Percentiles rank a stretch among this genome's conserved stretches.
phyloP scores from a whole-genome alignment of 2,888 invertebrate species.

The Spilosoma lubricipeda region DNA sequence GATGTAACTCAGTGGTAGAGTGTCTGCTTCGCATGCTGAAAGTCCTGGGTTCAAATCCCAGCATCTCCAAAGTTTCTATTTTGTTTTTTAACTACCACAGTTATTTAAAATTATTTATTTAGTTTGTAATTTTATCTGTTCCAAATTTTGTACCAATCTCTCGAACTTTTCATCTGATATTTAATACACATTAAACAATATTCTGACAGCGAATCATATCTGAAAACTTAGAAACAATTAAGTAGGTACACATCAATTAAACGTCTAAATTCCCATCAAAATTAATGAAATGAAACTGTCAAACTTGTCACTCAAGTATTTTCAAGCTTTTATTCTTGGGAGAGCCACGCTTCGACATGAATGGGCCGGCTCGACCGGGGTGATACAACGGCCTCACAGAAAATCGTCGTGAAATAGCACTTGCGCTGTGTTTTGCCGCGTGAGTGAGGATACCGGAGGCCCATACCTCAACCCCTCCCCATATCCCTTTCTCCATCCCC shows the following conservation, averaged over 20 bases:
- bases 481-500: too few relatives aligned
- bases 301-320: slow-evolving; percentile 58
- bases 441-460: too few relatives aligned
- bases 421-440: too few relatives aligned
- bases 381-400: too few relatives aligned
- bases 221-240: slow-evolving; percentile 9
- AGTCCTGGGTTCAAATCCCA: slow-evolving; percentile 89
- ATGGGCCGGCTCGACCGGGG: too few relatives aligned
- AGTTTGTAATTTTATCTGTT: not conserved
- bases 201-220: not conserved
- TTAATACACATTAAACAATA: not conserved
- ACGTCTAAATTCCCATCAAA: slow-evolving; percentile 30
- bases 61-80: slow-evolving; percentile 79
- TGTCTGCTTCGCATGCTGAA: slow-evolving; percentile 89
- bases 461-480: too few relatives aligned
- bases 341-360: too few relatives aligned
- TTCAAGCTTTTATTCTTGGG: too few relatives aligned
- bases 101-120: too few relatives aligned
- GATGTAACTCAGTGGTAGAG: slow-evolving; percentile 86
- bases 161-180: not conserved
- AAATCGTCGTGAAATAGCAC: too few relatives aligned
- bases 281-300: slow-evolving; percentile 39
- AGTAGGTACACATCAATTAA: slow-evolving; percentile 13
- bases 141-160: not conserved
- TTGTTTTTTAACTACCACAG: too few relatives aligned